Evolutionary conservation across 1,140 invertebrate species (phyloP), one percentile per base, ranked within the genome.

Genomic region (Bombus breviceps): DNA sequence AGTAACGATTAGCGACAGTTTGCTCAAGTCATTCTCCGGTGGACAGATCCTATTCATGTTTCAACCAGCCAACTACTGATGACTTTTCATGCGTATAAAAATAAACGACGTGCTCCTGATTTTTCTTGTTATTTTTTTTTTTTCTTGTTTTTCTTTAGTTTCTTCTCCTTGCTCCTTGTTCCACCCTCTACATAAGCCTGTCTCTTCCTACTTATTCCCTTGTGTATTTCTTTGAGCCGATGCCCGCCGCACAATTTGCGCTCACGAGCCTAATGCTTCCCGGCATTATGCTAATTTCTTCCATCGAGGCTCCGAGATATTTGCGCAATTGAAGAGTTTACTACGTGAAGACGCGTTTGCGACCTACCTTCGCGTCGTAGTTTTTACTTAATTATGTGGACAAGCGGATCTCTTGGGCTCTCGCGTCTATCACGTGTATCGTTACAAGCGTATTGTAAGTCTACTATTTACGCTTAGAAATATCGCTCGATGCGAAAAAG

Each of bases 211-310:
- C 32, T 2, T 66, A 66, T 34, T 66, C 15, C 34, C 64, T 28
- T 39, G 62, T 81, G 85, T 41, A 76, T 64, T 85, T 83, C 89
- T 90, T 88, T 82, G 89, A 90, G 83, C 71, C 66, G 64, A 76
- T 83, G 76, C 69, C 68, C 73, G 81, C 87, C 83, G 85, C 89
- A 88, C 87, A 92, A 88, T 87, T 88, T 89, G 91, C 86, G 73
- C 84, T 89, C 81, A 62, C 86, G 77, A 85, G 84, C 85, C 87
- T 92, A 92, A 88, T 92, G 91, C 89, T 92, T 92, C 91, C 73
- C 87, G 87, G 86, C 91, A 90, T 92, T 92, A 92, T 92, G 91
- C 88, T 92, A 92, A 92, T 92, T 92, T 77, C 87, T 88, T 80
- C 86, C 79, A 83, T 81, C 83, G 89, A 68, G 32, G 77, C 89